Conservation (phyloP, 2,888 invertebrate species). For the Seira musarum region DNA sequence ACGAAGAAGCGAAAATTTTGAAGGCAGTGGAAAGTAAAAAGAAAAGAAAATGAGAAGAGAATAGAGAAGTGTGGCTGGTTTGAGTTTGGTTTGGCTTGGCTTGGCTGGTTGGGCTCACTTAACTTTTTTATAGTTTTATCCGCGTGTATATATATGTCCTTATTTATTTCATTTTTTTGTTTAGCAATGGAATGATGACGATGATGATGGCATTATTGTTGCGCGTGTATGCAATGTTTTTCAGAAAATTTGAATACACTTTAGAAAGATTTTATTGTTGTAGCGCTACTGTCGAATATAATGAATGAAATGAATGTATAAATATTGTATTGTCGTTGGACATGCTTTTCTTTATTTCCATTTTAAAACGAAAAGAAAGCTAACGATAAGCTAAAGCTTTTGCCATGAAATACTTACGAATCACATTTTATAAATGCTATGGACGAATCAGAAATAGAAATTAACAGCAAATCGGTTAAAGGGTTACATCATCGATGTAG, state of each 20-base stretch:
- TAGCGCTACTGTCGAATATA: background rate
- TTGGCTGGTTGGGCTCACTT: no score
- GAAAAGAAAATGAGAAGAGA: slow-evolving; percentile 41
- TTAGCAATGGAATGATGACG: slow-evolving; percentile 25
- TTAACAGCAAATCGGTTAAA: no score
- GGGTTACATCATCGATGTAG: no score
- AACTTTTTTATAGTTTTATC: slow-evolving; percentile 50
- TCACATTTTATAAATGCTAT: no score
- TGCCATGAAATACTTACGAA: no score
- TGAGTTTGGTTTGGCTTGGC: no score
- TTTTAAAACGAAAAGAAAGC: background rate
- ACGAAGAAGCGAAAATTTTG: background rate
- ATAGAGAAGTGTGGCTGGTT: slow-evolving; percentile 55
- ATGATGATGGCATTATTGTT: slow-evolving; percentile 37
- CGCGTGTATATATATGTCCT: slow-evolving; percentile 53
- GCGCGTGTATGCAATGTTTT: slow-evolving; percentile 25
- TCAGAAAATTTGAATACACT: slow-evolving; percentile 1
- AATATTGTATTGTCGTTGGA: no score
- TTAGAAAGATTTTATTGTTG: background rate
- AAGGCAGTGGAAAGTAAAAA: slow-evolving; percentile 30
- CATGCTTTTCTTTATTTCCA: background rate
- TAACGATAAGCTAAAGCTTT: no score
- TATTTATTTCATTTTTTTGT: no score
- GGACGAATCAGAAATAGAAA: no score
- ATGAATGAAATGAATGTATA: background rate